Percentiles rank a stretch among this genome's conserved stretches.
Evolutionary conservation across 2,888 invertebrate genomes (phyloP).

Genomic region (Ornithoptera priamus): DNA sequence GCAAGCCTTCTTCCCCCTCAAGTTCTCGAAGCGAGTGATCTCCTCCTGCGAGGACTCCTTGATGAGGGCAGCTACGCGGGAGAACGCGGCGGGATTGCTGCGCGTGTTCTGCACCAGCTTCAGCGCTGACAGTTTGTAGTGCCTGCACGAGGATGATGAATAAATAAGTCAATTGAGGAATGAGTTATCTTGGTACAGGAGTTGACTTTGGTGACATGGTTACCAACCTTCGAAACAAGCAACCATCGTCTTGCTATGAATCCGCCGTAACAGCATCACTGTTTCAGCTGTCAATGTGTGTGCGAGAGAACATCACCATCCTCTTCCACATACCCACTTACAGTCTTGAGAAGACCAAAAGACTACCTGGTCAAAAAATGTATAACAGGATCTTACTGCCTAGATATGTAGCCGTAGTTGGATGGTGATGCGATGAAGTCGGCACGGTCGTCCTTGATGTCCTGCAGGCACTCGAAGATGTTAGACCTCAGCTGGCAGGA

Average conservation of each 20-base stretch:
- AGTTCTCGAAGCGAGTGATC: constrained; percentile 76
- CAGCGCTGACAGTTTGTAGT: constrained; percentile 77
- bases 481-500: constrained; percentile 69
- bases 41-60: constrained; percentile 49
- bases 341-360: no score
- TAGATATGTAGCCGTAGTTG: constrained; percentile 79
- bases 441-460: constrained; percentile 69
- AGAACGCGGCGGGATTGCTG: constrained; percentile 51
- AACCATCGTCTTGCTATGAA: no score
- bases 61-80: constrained; percentile 79
- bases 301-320: no score
- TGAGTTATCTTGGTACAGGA: no score
- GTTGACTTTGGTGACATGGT: no score
- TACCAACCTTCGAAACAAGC: no score
- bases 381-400: background rate
- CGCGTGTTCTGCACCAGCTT: constrained; percentile 80
- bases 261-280: no score
- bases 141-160: constrained; percentile 32
- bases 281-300: no score
- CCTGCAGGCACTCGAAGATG: constrained; percentile 77
- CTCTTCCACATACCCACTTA: no score
- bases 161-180: no score
- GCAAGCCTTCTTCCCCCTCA: constrained; percentile 80
- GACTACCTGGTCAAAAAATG: background rate
- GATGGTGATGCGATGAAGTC: constrained; percentile 82